phyloP scores from a whole-genome alignment of 1,140 invertebrate species.

The Ceratosolen fusciceps region DNA sequence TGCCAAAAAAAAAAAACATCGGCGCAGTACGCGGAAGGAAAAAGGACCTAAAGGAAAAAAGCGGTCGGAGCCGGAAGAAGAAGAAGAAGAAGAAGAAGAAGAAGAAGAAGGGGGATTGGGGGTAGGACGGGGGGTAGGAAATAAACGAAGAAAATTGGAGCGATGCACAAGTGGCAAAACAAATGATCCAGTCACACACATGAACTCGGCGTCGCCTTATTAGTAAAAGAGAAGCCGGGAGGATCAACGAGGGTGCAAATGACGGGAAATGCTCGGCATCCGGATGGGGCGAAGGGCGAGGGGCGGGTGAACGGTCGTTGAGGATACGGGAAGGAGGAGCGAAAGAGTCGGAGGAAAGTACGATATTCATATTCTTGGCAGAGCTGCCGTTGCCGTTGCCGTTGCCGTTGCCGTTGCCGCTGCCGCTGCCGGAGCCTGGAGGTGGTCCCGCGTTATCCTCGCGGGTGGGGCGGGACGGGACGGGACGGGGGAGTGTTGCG shows the following conservation, averaged over 20 bases:
- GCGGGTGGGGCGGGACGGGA: too few species aligned
- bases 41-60: not conserved
- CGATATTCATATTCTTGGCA: slow-evolving; percentile 63
- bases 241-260: slow-evolving; percentile 6
- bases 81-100: too few species aligned
- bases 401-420: slow-evolving; percentile 28
- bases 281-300: not conserved
- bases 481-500: too few species aligned
- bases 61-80: not conserved
- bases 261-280: slow-evolving; percentile 12
- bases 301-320: too few species aligned
- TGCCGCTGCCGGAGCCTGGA: slow-evolving; percentile 42
- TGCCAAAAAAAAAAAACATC: too few species aligned
- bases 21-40: not conserved
- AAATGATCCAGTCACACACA: slow-evolving; percentile 13
- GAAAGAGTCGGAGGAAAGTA: slow-evolving; percentile 25
- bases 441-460: too few species aligned
- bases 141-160: not conserved
- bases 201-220: not conserved
- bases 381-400: slow-evolving; percentile 20
- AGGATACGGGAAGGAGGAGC: slow-evolving; percentile 42
- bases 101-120: too few species aligned
- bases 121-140: not conserved
- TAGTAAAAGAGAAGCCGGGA: slow-evolving; percentile 9
- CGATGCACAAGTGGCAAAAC: slow-evolving; percentile 4